phyloP scores from a whole-genome alignment of 2,888 invertebrate genomes.

The Eristalinus aeneus region DNA sequence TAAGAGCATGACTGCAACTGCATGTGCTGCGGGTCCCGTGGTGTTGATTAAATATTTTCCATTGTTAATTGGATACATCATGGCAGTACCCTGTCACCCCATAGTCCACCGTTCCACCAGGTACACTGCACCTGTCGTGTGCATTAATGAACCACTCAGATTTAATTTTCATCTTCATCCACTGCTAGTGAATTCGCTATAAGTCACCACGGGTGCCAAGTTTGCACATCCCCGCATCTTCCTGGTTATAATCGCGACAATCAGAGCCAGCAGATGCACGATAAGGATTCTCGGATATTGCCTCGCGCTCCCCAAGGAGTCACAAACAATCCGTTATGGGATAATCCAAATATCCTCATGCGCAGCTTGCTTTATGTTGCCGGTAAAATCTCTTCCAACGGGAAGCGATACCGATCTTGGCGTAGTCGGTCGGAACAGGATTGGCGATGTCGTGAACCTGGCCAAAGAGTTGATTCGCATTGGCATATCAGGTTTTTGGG shows the following conservation, averaged over 20 bases:
- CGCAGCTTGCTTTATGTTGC: conserved; percentile 4
- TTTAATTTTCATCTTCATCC: neutral
- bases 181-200: neutral
- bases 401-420: neutral
- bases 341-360: neutral
- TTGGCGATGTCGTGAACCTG: neutral
- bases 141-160: neutral
- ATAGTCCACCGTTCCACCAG: neutral
- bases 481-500: neutral
- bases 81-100: neutral
- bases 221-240: conserved; percentile 4
- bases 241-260: conserved; percentile 38
- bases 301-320: neutral
- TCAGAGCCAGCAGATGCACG: conserved; percentile 18
- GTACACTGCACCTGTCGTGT: conserved; percentile 8
- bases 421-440: conserved; percentile 14
- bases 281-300: neutral
- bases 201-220: conserved; percentile 14
- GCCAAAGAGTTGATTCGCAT: neutral
- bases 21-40: neutral
- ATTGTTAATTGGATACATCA: conserved; percentile 21
- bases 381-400: conserved; percentile 28
- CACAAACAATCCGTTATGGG: neutral
- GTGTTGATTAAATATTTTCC: conserved; percentile 41
- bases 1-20: neutral